Base-by-base conservation (phyloP, 2,888 invertebrate species). In the Cantharis nigra region DNA sequence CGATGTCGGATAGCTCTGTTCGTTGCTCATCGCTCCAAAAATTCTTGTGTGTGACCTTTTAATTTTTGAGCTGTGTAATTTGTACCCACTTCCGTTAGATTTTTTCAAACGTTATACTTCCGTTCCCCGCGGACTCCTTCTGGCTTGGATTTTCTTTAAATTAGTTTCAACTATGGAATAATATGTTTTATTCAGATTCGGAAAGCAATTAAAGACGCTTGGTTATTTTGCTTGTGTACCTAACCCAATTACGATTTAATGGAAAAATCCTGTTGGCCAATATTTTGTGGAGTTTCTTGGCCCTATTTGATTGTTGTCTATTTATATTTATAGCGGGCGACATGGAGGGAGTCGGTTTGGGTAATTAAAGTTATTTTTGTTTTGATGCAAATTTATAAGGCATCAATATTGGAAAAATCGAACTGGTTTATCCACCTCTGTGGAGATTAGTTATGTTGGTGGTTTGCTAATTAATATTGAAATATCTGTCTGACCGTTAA, bases 401-500 rank as follows among this genome's bases (percentile, higher is more conserved):
- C 2, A 49, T 49, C n/a, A n/a, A 49, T 49, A 7, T 49, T n/a
- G 49, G n/a, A 49, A 49, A 49, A 49, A 49, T 49, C n/a, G 7
- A 49, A 49, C 49, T 49, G 49, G 49, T n/a, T 49, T n/a, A 13
- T 49, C 49, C 49, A 49, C 49, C 49, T 49, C n/a, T n/a, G 49
- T 49, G 7, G n/a, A 13, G 49, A 49, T 49, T 49, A 49, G 49
- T 49, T 49, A 13, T 13, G 49, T 49, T 49, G n/a, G 49, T 49
- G 49, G 49, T 49, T 49, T n/a, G n/a, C 7, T 49, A 49, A 49
- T 67, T 67, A 67, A 67, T 67, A 18, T 49, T 49, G 49, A 13
- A 67, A 67, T 20, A 63, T 49, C 62, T 49, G 74, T 23, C 62
- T 69, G 63, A 30, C 74, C 74, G 65, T 70, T 49, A 20, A 64